Conservation (phyloP, 2,113 vertebrate species). For the Pyxicephalus adspersus region DNA sequence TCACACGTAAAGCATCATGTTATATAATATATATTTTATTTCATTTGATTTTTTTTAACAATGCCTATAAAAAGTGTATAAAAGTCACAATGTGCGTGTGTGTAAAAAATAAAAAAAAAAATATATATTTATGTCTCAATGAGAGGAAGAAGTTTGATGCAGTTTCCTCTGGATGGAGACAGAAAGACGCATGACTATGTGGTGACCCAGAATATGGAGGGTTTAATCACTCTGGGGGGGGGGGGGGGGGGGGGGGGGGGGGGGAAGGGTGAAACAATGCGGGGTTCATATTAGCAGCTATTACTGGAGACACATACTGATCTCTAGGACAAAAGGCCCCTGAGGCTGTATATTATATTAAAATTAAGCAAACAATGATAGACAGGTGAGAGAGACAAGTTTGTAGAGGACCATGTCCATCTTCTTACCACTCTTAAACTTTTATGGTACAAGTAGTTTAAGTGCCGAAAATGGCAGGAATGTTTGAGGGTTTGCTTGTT, state of each 20-base stretch:
- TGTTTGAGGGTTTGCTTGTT: background rate
- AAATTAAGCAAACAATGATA: background rate
- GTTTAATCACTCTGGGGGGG: constrained; percentile 1
- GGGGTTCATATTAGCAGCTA: constrained; percentile 27
- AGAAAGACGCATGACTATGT: background rate
- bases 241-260: too few species aligned
- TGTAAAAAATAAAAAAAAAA: constrained; percentile 35
- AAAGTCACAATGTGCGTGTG: constrained; percentile 43
- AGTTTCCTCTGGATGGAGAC: background rate
- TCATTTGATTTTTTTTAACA: constrained; percentile 36
- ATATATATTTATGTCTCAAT: background rate
- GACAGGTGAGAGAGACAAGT: too few species aligned
- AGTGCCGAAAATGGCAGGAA: background rate
- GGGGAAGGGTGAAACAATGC: too few species aligned
- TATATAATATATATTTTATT: constrained; percentile 44
- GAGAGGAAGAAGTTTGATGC: background rate
- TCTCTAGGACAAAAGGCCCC: constrained; percentile 18
- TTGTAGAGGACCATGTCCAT: background rate
- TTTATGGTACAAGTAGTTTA: background rate
- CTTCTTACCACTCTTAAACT: background rate
- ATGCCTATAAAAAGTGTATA: constrained; percentile 48
- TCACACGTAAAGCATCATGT: background rate
- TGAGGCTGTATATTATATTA: constrained; percentile 19
- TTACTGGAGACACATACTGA: constrained; percentile 39
- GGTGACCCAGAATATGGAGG: background rate